A percentile compares a stretch with the other conserved stretches of the same genome.
phyloP scores from a whole-genome alignment of 2,888 invertebrate genomes.

The Drosophila melanocephala region DNA sequence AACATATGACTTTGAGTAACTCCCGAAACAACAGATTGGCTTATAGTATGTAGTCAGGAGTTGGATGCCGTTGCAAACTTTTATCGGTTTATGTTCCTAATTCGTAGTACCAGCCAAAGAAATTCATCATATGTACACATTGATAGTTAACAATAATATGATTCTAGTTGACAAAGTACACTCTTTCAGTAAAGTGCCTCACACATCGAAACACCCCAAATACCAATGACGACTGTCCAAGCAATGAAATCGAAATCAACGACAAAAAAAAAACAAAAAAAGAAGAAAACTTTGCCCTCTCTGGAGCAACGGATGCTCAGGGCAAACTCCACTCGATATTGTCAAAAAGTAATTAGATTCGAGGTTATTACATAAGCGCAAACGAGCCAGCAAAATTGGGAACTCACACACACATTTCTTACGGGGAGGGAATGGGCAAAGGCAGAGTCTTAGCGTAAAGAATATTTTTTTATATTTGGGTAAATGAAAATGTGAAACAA shows the following conservation, averaged over 20 bases:
- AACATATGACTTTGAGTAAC: not conserved
- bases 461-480: constrained; percentile 68
- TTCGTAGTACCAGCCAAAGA: not conserved
- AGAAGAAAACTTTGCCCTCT: constrained; percentile 7
- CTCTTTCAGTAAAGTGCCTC: constrained; percentile 33
- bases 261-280: constrained; percentile 1
- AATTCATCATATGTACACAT: constrained; percentile 19
- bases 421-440: not conserved
- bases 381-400: constrained; percentile 63
- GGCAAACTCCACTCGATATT: constrained; percentile 54
- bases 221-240: constrained; percentile 13
- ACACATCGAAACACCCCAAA: not conserved
- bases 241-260: constrained; percentile 50
- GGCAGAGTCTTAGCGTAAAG: constrained; percentile 3
- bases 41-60: not conserved
- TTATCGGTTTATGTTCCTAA: not conserved
- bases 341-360: constrained; percentile 83
- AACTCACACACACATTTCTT: constrained; percentile 28
- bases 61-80: not conserved
- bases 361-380: constrained; percentile 78
- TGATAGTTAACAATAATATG: constrained; percentile 8
- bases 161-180: constrained; percentile 7
- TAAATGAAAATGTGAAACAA: constrained; percentile 71
- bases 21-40: not conserved
- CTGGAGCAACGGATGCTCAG: not conserved